A percentile compares a stretch with the other conserved stretches of the same genome.
These are phyloP conservation scores for Athene noctua DNA, from an alignment of 2,113 vertebrate genomes.

Conservation along the genomic window DNA sequence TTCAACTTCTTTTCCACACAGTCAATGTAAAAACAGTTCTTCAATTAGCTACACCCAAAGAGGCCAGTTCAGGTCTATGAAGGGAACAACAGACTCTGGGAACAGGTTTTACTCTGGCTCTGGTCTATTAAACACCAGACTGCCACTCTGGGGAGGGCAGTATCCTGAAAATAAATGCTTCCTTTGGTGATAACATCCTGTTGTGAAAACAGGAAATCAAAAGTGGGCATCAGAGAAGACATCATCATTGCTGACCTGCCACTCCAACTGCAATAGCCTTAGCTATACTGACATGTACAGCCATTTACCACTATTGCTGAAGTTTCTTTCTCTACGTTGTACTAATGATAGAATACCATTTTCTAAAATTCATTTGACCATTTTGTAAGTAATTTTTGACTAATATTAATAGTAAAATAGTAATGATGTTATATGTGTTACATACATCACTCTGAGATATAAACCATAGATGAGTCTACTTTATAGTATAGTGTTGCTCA, in stretches of 20 bases:
- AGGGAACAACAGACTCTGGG: background rate
- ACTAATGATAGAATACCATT: background rate
- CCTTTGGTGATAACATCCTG: background rate
- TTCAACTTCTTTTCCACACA: background rate
- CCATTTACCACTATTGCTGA: background rate
- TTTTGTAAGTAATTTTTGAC: background rate
- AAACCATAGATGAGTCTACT: background rate
- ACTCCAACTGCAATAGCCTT: background rate
- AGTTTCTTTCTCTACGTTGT: background rate
- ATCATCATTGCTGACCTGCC: background rate
- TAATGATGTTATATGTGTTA: background rate
- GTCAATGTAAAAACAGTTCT: background rate
- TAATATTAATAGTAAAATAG: background rate
- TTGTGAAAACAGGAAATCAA: background rate
- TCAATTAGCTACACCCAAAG: background rate
- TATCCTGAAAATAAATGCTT: background rate
- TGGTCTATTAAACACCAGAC: background rate
- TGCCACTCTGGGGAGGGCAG: background rate
- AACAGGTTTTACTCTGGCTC: background rate
- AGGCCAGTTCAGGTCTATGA: background rate
- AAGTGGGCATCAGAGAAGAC: background rate
- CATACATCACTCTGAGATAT: slow-evolving; percentile 3
- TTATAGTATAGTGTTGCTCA: background rate
- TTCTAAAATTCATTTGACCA: background rate
- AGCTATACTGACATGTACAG: background rate